Evolutionary conservation across 1,140 invertebrate genomes (phyloP), one percentile per base, ranked within the genome.

Genomic region (Oryzaephilus surinamensis): DNA sequence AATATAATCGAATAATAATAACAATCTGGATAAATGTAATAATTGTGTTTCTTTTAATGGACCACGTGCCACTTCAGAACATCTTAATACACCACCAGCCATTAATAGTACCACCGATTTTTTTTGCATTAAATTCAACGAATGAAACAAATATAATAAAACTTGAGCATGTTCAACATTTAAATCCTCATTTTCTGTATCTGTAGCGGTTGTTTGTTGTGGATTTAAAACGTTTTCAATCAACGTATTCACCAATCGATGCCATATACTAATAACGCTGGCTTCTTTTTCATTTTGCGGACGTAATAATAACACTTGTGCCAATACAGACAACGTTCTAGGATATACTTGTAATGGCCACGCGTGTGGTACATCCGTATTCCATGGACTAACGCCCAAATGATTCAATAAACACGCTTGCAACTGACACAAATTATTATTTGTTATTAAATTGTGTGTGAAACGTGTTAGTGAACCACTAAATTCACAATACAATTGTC

Each of bases 91-190:
- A 3, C 76, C 76, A 46, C 74, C 74, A 4, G 82, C 80, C 8
- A 80, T 79, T 41, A 84, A 67, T 6, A 95, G 67, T n/a, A 97
- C 64, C 1, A 97, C 84, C 2, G 83, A 82, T 64, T 97, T 97
- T 62, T 96, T 97, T 63, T 96, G 89, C 86, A 95, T 95, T 16
- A 97, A 65, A 52, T 89, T 92, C 16, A 97, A 62, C 2, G 88
- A 89, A 62, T 97, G 92, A 59, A 97, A 97, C 1, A 97, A 66
- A 59, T 96, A 95, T 0, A 97, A 70, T 42, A 97, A 64, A 6
- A 97, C 66, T 58, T 97, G 92, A 0, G 90, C 81, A 65, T 97
- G 93, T 61, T 97, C 94, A 6, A 96, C 89, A 64, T 97, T 97
- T 20, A 97, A 66, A 70, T 95, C 90, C 71, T 82, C 79, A 57